phyloP scores from a whole-genome alignment of 2,113 vertebrate species.

The Atractosteus spatula region DNA sequence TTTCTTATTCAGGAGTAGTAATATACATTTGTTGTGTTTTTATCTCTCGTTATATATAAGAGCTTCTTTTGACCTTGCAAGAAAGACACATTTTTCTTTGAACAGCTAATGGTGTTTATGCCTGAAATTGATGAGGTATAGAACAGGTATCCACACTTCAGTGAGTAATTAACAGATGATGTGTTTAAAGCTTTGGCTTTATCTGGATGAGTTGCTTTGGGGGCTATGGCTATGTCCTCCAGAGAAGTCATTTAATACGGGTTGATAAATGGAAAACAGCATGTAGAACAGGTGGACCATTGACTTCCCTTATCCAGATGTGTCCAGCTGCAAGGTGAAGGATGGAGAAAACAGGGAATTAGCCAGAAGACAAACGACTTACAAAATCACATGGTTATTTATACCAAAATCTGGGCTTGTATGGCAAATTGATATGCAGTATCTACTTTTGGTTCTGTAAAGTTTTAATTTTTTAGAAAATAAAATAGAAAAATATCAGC shows the following conservation, averaged over 20 bases:
- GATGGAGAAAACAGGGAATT: conserved; percentile 58
- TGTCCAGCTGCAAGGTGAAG: conserved; percentile 65
- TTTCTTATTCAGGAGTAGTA: background rate
- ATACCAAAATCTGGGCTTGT: conserved; percentile 37
- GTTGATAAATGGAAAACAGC: conserved; percentile 57
- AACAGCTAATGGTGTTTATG: conserved; percentile 58
- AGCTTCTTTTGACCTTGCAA: conserved; percentile 42
- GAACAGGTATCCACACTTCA: conserved; percentile 37
- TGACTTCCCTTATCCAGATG: conserved; percentile 9
- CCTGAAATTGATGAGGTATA: conserved; percentile 52
- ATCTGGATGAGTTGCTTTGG: conserved; percentile 48
- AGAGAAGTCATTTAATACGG: conserved; percentile 46
- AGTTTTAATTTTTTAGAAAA: too few relatives aligned
- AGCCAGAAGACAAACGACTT: conserved; percentile 56
- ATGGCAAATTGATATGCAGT: conserved; percentile 30
- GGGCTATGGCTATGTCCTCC: conserved; percentile 42
- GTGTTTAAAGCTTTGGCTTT: conserved; percentile 51
- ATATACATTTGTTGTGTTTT: too few relatives aligned
- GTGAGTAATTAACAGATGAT: conserved; percentile 68
- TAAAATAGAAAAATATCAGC: too few relatives aligned
- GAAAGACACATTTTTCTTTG: conserved; percentile 39
- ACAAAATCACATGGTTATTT: conserved; percentile 48
- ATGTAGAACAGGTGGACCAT: conserved; percentile 47
- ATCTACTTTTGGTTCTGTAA: too few relatives aligned
- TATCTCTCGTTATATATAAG: too few relatives aligned